phyloP scores from a whole-genome alignment of 2,113 vertebrate genomes.

The Pogona vitticeps region DNA sequence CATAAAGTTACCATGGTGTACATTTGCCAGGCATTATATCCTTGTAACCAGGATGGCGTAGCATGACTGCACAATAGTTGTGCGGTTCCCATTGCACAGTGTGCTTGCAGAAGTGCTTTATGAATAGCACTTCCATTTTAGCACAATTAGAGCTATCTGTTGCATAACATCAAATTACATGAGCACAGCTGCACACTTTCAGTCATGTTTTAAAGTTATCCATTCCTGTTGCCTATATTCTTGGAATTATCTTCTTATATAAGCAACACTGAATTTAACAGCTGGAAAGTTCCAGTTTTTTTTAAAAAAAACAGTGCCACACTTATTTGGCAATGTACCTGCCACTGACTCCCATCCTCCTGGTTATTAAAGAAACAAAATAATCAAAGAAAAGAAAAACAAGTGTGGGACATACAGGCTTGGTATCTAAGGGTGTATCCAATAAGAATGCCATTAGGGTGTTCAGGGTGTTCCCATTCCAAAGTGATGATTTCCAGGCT shows the following conservation, averaged over 20 bases:
- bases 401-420: slow-evolving; percentile 78
- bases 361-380: neutral
- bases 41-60: too few relatives aligned
- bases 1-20: too few relatives aligned
- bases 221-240: neutral
- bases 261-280: accelerated
- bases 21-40: too few relatives aligned
- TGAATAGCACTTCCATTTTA: too few relatives aligned
- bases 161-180: too few relatives aligned
- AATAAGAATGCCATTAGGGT: slow-evolving; percentile 91
- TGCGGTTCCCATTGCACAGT: too few relatives aligned
- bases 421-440: slow-evolving; percentile 89
- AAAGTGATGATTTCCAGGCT: slow-evolving; percentile 83
- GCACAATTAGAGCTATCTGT: too few relatives aligned
- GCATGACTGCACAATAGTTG: too few relatives aligned
- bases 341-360: neutral
- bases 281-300: neutral
- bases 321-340: neutral
- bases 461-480: slow-evolving; percentile 91
- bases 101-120: too few relatives aligned
- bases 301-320: accelerated
- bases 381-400: neutral
- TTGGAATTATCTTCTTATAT: neutral
- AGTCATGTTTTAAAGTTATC: neutral
- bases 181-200: too few relatives aligned